Conservation (phyloP, 2,797 vertebrate species). For the Arremon brunneinucha region DNA sequence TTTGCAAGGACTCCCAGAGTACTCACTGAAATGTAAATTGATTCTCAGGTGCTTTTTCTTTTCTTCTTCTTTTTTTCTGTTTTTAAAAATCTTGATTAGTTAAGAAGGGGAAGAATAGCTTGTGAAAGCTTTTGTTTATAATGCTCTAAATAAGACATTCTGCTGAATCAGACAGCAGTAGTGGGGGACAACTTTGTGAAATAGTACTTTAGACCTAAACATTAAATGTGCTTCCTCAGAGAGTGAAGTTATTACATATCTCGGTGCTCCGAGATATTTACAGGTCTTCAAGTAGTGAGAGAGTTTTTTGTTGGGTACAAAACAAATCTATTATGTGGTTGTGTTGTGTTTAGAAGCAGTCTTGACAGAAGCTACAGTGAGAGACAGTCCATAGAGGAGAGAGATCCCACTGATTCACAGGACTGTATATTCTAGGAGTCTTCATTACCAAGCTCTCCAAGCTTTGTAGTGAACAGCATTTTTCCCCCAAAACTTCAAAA, state of each 20-base stretch:
- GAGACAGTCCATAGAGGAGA: background rate
- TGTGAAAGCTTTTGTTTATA: background rate
- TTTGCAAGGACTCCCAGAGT: background rate
- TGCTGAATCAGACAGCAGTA: background rate
- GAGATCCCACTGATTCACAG: background rate
- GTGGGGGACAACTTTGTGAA: background rate
- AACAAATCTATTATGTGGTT: background rate
- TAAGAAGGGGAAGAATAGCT: background rate
- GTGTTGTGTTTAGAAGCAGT: background rate
- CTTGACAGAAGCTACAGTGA: background rate
- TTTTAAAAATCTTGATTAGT: background rate
- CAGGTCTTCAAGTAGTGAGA: background rate
- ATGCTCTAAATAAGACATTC: background rate
- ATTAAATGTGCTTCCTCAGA: background rate
- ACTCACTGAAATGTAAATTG: background rate
- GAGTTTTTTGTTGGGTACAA: background rate
- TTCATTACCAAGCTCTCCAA: background rate
- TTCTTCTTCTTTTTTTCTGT: background rate
- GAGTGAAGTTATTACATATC: background rate
- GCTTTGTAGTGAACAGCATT: background rate
- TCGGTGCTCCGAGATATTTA: background rate
- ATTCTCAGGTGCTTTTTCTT: background rate
- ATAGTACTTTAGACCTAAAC: background rate
- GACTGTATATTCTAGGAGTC: background rate
- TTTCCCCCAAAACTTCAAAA: accelerated